Base-by-base conservation (phyloP, 1,140 invertebrate species). In the Pachyrhynchus sulphureomaculatus region DNA sequence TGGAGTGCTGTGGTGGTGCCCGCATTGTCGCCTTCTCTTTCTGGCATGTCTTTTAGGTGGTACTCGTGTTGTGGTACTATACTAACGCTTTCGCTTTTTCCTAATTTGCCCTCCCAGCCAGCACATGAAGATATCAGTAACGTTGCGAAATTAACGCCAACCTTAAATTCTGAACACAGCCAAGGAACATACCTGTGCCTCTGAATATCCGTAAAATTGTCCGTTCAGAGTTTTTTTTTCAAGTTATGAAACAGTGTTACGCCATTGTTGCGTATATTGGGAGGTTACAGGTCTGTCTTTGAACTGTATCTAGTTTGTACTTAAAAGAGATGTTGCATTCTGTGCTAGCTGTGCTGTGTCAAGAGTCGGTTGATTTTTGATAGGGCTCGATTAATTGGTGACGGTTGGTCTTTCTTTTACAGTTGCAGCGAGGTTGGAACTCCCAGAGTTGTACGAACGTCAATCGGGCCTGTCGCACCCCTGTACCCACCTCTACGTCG, bases 401-500 rank as follows among this genome's bases (percentile, higher is more conserved):
- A 69, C 51, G 60, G 47, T 68, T 62, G 26, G 36, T 55, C 29
- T 62, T 62, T 75, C 62, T 70, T 74, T 78, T 78, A 62, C 75
- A 79, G 77, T 75, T 78, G 62, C 76, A 77, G 54, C 75, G 76
- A 63, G 75, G 72, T 47, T 79, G 78, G 78, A 79, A 74, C 60
- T 76, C 75, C 48, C 73, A 74, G 59, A 78, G 76, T 70, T 72
- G 73, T 62, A 74, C 67, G 48, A 76, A 70, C 64, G 72, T 76
- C 62, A 75, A 74, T 68, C 73, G 72, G 32, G 68, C 68, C 36
- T 73, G 71, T 67, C 72, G 72, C 67, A 69, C 66, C 18, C 61
- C 70, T 67, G 71, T 70, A 61, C 62, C 74, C 64, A 72, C 69
- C 24, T 72, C 73, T 67, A 72, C 72, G 66, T 72, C 75, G 72